A percentile compares a stretch with the other conserved stretches of the same genome.
Evolutionary conservation across 2,797 vertebrate genomes (phyloP).

Genomic region (Myotis findleyi): DNA sequence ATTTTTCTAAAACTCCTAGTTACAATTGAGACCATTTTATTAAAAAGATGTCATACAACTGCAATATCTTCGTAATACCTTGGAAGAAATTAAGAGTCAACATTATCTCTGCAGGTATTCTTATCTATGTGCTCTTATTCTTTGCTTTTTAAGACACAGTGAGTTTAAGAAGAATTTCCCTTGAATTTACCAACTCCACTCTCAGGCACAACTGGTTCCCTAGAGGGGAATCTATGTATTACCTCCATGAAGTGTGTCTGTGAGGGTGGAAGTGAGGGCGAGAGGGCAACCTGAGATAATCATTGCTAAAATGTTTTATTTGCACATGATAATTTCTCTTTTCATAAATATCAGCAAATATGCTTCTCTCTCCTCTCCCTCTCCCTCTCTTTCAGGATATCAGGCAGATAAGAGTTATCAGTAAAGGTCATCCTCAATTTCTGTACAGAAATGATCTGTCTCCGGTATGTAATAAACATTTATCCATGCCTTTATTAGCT

Average conservation of each 20-base stretch:
- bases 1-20: slow-evolving; percentile 47
- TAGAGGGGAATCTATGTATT: background rate
- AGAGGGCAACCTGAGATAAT: slow-evolving; percentile 62
- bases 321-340: slow-evolving; percentile 85
- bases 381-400: slow-evolving; percentile 91
- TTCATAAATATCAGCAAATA: slow-evolving; percentile 86
- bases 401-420: slow-evolving; percentile 95
- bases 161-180: background rate
- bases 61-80: background rate
- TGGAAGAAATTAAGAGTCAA: slow-evolving; percentile 15
- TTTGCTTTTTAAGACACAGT: slow-evolving; percentile 30
- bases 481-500: slow-evolving; percentile 99
- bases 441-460: slow-evolving; percentile 99
- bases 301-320: slow-evolving; percentile 77
- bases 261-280: slow-evolving; percentile 54
- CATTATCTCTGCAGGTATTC: slow-evolving; percentile 27
- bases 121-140: background rate
- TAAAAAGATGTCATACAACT: background rate
- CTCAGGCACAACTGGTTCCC: background rate
- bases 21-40: slow-evolving; percentile 16
- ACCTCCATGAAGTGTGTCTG: background rate
- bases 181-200: background rate
- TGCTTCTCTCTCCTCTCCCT: slow-evolving; percentile 70
- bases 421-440: slow-evolving; percentile 99
- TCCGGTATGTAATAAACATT: slow-evolving; percentile 99